Conservation (phyloP, 2,797 vertebrate species). For the Paedocypris micromegethes region DNA sequence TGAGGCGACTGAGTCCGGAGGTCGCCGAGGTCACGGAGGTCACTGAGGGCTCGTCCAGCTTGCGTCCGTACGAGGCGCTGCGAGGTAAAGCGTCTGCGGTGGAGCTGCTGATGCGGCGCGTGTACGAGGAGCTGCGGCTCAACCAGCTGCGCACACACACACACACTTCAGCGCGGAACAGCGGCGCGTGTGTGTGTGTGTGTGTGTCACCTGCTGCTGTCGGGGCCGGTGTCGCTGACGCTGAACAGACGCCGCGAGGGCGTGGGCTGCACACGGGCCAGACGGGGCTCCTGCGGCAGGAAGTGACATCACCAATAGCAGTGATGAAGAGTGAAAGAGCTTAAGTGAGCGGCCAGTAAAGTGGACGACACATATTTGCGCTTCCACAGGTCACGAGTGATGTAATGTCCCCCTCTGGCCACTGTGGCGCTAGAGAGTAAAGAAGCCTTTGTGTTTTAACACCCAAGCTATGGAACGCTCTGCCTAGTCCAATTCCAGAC, state of each 20-base stretch:
- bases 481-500: too few species aligned
- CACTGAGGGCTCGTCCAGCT: slow-evolving; percentile 68
- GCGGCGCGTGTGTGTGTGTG: background rate
- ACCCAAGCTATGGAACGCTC: too few species aligned
- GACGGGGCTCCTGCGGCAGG: slow-evolving; percentile 69
- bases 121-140: slow-evolving; percentile 76
- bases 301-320: background rate
- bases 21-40: slow-evolving; percentile 67
- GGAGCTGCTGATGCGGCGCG: slow-evolving; percentile 70
- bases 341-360: too few species aligned
- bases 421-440: too few species aligned
- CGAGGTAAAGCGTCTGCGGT: slow-evolving; percentile 70
- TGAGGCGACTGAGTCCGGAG: slow-evolving; percentile 66
- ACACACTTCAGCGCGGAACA: slow-evolving; percentile 27
- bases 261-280: slow-evolving; percentile 75
- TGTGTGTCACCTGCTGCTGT: slow-evolving; percentile 66
- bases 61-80: slow-evolving; percentile 76
- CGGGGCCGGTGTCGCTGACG: slow-evolving; percentile 68
- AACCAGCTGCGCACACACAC: slow-evolving; percentile 62
- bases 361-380: too few species aligned
- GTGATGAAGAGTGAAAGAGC: too few species aligned
- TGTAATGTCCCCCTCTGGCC: too few species aligned
- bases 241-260: slow-evolving; percentile 71
- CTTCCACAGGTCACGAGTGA: too few species aligned
- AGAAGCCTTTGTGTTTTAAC: too few species aligned